Base-by-base conservation (phyloP, 2,888 invertebrate species). In the Nymphalis urticae region DNA sequence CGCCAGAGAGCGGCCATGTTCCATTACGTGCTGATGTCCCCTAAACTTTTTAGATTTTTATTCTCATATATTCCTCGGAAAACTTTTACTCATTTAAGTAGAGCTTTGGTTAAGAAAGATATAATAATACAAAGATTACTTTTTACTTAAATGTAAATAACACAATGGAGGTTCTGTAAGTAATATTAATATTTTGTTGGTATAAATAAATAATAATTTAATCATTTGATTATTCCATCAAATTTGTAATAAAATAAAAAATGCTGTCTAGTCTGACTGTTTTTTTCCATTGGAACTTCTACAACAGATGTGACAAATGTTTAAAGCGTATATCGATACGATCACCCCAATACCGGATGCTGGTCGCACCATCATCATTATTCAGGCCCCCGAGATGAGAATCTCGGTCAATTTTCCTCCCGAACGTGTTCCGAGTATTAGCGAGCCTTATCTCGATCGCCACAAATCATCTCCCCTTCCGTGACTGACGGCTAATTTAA, bases 401-500 rank as follows among this genome's bases (percentile, higher is more conserved):
- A 82, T 79, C 76, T 77, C 71, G 72, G 72, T 70, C 76, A 81
- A 83, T 83, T 81, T 82, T 80, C 80, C 77, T 71, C 72, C 70
- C 77, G 77, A 75, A 76, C 75, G 77, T 78, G 78, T 75, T 75
- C 73, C 71, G 73, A 74, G 77, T 79, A 82, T 84, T 85, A 84
- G 83, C 77, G 72, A 76, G 69, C 63, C 71, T 76, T 77, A 78
- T 78, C 77, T 62, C 77, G 79, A 78, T 80, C 82, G 77, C 73
- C 79, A 83, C 85, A 84, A 85, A 86, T 86, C 85, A 85, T 84
- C 76, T 73, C 76, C 75, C 76, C 72, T 75, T 71, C 72, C 77
- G 66, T 79, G 76, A 84, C 80, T 80, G 79, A 76, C 80, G 84
- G 79, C 82, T 85, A 85, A 86, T 86, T 86, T 82, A 80, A 76